Conservation (phyloP, 2,888 invertebrate species). For the Eupeodes latifasciatus region DNA sequence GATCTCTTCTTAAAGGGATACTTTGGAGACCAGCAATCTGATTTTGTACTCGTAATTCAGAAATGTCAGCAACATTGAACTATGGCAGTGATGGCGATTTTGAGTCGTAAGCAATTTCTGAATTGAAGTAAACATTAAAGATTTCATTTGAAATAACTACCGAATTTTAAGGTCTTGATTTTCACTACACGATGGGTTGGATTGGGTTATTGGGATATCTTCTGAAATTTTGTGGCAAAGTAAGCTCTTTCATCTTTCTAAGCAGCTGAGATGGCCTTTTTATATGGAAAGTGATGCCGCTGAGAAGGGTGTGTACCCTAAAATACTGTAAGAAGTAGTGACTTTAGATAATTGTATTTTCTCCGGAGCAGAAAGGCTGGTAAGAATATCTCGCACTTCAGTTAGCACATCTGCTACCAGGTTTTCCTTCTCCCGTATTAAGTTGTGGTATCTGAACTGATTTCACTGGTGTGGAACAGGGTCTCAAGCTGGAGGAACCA, state of each 20-base stretch:
- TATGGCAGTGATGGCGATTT: neutral
- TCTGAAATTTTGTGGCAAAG: neutral
- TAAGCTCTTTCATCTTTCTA: neutral
- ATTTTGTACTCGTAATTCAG: neutral
- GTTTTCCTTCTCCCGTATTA: no score
- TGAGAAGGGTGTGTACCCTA: neutral
- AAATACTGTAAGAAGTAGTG: no score
- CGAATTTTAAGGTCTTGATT: no score
- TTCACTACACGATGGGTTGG: no score
- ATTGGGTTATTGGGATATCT: no score
- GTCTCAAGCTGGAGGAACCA: no score
- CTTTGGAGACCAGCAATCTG: neutral
- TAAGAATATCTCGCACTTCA: no score
- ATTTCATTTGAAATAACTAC: neutral
- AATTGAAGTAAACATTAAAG: neutral
- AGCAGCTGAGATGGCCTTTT: neutral
- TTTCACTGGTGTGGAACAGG: no score
- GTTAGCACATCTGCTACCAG: no score
- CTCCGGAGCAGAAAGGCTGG: neutral
- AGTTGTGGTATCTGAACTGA: no score
- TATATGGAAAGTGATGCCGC: neutral
- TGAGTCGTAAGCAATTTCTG: neutral
- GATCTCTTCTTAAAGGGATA: no score
- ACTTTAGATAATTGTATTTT: neutral
- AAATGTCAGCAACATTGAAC: conserved; percentile 3